Conservation (phyloP, 2,797 vertebrate genomes). For the Squalus acanthias region DNA sequence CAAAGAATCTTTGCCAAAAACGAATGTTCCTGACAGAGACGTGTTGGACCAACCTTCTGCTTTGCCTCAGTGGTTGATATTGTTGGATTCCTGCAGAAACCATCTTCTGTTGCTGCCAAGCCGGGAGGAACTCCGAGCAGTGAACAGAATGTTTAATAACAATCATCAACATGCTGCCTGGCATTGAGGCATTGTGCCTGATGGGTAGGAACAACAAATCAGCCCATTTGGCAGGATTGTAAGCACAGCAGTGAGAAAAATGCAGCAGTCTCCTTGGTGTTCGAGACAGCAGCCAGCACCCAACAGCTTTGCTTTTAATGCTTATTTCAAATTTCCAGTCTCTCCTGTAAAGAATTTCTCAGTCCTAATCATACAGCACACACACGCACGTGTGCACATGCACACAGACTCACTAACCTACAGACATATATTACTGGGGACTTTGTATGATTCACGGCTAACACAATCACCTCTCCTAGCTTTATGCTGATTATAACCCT, state of each 20-base stretch:
- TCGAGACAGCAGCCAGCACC: background rate
- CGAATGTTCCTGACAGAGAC: background rate
- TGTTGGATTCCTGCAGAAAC: constrained; percentile 21
- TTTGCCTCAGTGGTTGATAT: background rate
- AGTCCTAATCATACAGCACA: background rate
- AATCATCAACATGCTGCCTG: constrained; percentile 36
- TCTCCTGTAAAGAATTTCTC: background rate
- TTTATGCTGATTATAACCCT: background rate
- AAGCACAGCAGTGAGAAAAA: constrained; percentile 23
- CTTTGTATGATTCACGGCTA: background rate
- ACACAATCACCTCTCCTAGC: background rate
- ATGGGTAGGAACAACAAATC: constrained; percentile 29
- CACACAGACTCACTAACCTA: background rate
- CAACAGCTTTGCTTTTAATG: background rate
- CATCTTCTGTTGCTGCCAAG: background rate
- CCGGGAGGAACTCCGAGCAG: constrained; percentile 2
- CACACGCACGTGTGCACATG: too few relatives aligned
- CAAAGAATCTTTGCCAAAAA: background rate
- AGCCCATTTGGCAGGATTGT: constrained; percentile 21
- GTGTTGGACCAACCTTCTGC: background rate
- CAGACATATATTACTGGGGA: background rate
- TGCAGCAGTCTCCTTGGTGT: background rate
- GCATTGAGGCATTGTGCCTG: constrained; percentile 29
- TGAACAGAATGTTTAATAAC: constrained; percentile 32
- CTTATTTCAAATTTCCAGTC: background rate